These are phyloP conservation scores for Sinosuthora webbiana DNA, from an alignment of 2,113 vertebrate genomes.

Conservation along the genomic window DNA sequence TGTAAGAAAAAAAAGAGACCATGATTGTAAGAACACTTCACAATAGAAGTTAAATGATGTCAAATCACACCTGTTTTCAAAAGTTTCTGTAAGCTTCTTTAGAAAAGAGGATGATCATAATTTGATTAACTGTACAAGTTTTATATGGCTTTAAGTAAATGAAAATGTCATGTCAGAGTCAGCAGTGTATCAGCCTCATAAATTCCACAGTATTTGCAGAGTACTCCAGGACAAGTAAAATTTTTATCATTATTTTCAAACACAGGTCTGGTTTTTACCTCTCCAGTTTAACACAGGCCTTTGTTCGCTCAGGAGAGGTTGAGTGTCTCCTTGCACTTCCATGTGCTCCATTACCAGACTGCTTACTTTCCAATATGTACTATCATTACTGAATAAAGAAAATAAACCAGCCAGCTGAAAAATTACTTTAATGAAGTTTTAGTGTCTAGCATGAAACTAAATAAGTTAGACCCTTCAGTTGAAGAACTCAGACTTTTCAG, in stretches of 20 bases:
- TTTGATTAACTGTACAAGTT: neutral
- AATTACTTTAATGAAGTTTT: neutral
- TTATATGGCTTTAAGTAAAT: neutral
- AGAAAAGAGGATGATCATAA: neutral
- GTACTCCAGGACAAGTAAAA: neutral
- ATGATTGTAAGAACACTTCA: slow-evolving; percentile 39
- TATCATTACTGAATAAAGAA: neutral
- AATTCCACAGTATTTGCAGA: neutral
- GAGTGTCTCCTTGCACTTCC: neutral
- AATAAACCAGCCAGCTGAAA: neutral
- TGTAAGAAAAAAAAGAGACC: slow-evolving; percentile 73
- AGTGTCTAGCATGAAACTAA: neutral
- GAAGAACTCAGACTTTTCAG: neutral
- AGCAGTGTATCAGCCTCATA: neutral
- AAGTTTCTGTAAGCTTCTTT: neutral
- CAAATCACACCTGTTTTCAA: neutral
- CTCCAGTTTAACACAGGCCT: neutral
- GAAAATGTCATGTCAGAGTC: neutral
- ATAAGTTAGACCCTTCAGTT: neutral
- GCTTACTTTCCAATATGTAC: neutral
- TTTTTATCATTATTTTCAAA: neutral
- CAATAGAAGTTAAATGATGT: neutral
- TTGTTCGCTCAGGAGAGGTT: neutral
- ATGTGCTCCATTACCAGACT: neutral
- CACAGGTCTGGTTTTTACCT: neutral